These are phyloP conservation scores for Saccostrea glomerata DNA, from an alignment of 1,140 invertebrate species.

Conservation along the genomic window DNA sequence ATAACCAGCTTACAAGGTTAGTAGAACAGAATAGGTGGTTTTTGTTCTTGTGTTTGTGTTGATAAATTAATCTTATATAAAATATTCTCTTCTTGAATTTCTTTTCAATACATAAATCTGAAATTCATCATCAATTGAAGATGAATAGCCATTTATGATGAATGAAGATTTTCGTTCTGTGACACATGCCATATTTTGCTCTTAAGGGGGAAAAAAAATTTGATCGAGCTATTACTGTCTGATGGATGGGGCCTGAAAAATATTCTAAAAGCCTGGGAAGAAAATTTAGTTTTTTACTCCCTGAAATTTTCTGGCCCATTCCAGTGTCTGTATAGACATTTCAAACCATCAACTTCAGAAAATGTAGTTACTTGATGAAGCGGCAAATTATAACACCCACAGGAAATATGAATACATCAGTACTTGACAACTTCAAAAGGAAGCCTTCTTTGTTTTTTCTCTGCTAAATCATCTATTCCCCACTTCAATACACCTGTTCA, in stretches of 20 bases:
- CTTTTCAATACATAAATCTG: background rate
- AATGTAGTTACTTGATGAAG: background rate
- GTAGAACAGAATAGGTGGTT: constrained; percentile 4
- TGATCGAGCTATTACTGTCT: background rate
- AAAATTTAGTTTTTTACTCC: background rate
- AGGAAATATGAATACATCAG: background rate
- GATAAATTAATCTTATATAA: background rate
- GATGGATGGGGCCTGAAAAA: constrained; percentile 15
- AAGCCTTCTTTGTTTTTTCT: background rate
- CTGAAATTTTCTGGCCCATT: constrained; percentile 11
- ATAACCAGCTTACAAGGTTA: constrained; percentile 31
- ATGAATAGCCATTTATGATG: background rate
- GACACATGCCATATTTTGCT: constrained; percentile 23
- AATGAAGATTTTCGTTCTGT: background rate
- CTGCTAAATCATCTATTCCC: constrained; percentile 17
- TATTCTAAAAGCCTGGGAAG: constrained; percentile 4
- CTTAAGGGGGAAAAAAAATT: background rate
- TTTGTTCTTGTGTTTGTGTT: background rate
- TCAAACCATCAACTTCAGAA: background rate
- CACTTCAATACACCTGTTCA: constrained; percentile 12
- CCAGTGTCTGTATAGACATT: background rate
- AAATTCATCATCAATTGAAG: constrained; percentile 14
- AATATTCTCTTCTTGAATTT: background rate
- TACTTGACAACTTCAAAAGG: background rate
- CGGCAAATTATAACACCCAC: background rate